Evolutionary conservation across 2,888 invertebrate species (phyloP), one percentile per base, ranked within the genome.

Genomic region (Rhingia rostrata): DNA sequence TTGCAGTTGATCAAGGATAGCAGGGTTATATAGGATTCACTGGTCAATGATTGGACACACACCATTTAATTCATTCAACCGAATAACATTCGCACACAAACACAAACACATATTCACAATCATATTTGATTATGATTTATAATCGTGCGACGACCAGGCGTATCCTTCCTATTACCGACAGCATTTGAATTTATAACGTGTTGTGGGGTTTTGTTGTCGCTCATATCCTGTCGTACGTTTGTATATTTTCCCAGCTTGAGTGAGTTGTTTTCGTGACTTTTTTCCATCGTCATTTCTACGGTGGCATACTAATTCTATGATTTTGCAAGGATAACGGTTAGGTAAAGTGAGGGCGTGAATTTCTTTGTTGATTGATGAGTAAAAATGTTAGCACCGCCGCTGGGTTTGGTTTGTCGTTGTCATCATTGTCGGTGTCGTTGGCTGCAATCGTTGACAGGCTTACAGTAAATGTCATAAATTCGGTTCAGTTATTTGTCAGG

Each of bases 71-170:
- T 64, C 61, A 47, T 43, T 51, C 35, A n/a, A n/a, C 12, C 9
- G 6, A 14, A 39, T 49, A 0, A 22, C 12, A n/a, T 43, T 45
- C 51, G 35, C 7, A 47, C 14, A 12, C 9, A 58, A 35, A 35
- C 14, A 3, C n/a, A 7, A 0, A 47, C 43, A 56, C 67, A 47
- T 41, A 67, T 53, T 81, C 64, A 53, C 61, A 79, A 69, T 73
- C 58, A 73, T 74, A 83, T 83, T 83, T 79, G 74, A 83, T 79
- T 78, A 67, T 82, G 82, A 82, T 82, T 82, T 82, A 82, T 78
- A 83, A 83, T 69, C 79, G 73, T 73, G 60, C 43, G 75, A 22
- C 39, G 45, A 22, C 39, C 35, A 14, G 61, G 78, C 69, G 53
- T 69, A 51, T 74, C 69, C 66, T 7, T 64, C 74, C 70, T 53